These are phyloP conservation scores for Parnassius glacialis DNA, from an alignment of 2,888 invertebrate species.

Conservation along the genomic window DNA sequence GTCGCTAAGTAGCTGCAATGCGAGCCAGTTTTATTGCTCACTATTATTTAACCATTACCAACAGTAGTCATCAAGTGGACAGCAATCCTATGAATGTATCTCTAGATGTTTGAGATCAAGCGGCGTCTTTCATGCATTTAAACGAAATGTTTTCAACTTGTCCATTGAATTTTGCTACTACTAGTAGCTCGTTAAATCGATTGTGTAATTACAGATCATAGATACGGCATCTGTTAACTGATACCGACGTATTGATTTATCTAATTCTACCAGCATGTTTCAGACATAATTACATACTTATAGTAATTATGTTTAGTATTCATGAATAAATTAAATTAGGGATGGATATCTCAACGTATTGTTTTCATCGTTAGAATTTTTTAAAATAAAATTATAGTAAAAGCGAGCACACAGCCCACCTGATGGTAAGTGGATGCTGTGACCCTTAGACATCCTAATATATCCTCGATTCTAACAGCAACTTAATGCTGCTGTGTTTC, in stretches of 20 bases:
- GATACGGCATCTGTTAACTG: not conserved
- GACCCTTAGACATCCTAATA: no score
- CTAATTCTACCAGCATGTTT: not conserved
- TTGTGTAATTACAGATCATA: not conserved
- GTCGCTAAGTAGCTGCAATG: not conserved
- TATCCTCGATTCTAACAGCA: no score
- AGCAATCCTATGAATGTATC: not conserved
- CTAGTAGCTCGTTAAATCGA: no score
- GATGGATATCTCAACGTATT: no score
- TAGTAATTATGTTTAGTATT: not conserved
- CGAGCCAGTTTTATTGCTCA: not conserved
- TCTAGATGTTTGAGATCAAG: not conserved
- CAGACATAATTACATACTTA: not conserved
- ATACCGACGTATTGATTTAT: not conserved
- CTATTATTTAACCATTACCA: slow-evolving; percentile 1
- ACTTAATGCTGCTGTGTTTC: no score
- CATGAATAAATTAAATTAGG: no score
- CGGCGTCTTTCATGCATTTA: not conserved
- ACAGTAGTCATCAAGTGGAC: not conserved
- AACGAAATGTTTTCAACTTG: not conserved
- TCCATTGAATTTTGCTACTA: not conserved
- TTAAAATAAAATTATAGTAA: no score
- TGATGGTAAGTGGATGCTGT: no score
- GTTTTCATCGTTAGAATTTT: no score
- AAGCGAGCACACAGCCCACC: no score